Evolutionary conservation across 2,113 vertebrate genomes (phyloP), one percentile per base, ranked within the genome.

Genomic region (Brachirus orientalis): DNA sequence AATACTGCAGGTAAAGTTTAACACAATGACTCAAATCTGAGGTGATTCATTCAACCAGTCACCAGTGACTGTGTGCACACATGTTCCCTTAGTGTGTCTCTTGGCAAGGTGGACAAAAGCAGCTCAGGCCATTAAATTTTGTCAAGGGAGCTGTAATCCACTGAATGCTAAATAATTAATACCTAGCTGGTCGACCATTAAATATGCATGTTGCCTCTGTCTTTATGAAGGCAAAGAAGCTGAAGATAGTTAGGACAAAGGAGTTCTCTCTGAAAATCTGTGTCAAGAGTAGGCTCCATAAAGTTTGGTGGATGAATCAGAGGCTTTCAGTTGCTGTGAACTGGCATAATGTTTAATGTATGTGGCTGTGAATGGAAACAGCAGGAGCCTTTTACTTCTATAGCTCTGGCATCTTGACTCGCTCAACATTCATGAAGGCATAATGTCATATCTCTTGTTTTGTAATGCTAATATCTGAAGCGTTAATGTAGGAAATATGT

Each of bases 101-200:
- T 56, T 19, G 56, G 41, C 14, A 51, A 53, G 54, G 50, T 67
- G 54, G 47, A 80, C 12, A 80, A 72, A 44, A 69, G 50, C 45
- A 48, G 47, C 63, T 77, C 10, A 22, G 18, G 51, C 62, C 57
- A 66, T 73, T 75, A 65, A 75, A 76, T 46, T 47, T 50, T 64
- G 54, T 9, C 57, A 7, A 8, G 6, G 12, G 55, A 57, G 63
- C 68, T 48, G 46, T 58, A 72, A 72, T 76, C 57, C 41, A 57
- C 46, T 16, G 14, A 38, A 22, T 36, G 19, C 40, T 89, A 18
- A 89, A 90, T 88, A 82, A 87, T 85, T 60, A 59, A 84, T 80
- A 55, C 38, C 36, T 56, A 56, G 44, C 22, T 41, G 77, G 63
- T 63, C 6, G 28, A 28, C 6, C 44, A 88, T 90, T 77, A 85